Base-by-base conservation (phyloP, 2,888 invertebrate genomes). In the Platycnemis pennipes region DNA sequence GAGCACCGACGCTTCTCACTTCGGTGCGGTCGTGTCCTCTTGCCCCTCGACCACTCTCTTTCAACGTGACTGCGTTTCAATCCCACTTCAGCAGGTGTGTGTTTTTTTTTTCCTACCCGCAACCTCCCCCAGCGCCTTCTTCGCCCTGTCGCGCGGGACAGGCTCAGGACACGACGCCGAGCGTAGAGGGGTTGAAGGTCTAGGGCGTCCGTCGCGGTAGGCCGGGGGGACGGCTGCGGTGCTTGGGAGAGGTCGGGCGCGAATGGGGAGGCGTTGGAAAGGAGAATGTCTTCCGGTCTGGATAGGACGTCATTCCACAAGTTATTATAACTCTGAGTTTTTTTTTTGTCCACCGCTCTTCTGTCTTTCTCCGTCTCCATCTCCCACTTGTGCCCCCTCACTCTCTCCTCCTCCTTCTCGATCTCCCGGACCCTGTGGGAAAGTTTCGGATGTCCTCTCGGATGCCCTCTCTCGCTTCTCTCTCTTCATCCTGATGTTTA, bases 401-500 rank as follows among this genome's bases (percentile, higher is more conserved):
- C 88, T 46, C 13, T 86, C 86, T 44, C 37, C 88, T 88, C 37
- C 53, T 88, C n/a, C 45, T 53, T 88, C 49, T 88, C 31, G 46
- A 77, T 37, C 77, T 37, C 77, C 19, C 88, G 53, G 19, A 42
- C 3, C n/a, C n/a, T 44, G 91, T 91, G 91, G 91, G 91, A 91
- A 91, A 91, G 89, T 69, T 77, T 77, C 2, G 37, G 77, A 3
- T 37, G 77, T 77, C 77, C 37, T 37, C 77, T 11, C 31, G n/a
- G 77, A 37, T n/a, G 63, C 63, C 63, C 37, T 45, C 26, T 37
- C 13, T 45, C 26, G 56, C 13, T 42, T 91, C 26, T 53, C 63
- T 91, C 91, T 91, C 87, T 91, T 56, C 77, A 77, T 77, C 44
- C 56, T 56, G 26, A 91, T 44, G 56, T 91, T 91, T 91, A 91